Base-by-base conservation (phyloP, 2,113 vertebrate genomes). In the Odontophorus gujanensis region DNA sequence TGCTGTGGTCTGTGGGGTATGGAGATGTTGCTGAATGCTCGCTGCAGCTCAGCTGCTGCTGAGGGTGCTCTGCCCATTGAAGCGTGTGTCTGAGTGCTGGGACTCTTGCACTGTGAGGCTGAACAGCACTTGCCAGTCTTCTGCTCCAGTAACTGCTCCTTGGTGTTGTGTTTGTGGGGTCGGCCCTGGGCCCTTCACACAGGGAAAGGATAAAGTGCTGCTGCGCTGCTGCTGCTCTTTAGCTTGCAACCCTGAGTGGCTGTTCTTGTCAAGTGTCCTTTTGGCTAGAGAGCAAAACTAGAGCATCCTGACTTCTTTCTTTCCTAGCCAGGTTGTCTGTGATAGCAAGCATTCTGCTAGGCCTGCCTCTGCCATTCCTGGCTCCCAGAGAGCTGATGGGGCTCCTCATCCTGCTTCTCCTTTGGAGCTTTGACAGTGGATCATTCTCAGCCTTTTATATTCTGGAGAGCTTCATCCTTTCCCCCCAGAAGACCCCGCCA, bases 81-180 rank as follows among this genome's bases (percentile, higher is more conserved):
- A 17, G 55, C 9, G 4, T 26, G 26, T 87, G 34, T 40, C 13
- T 32, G 57, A 79, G 48, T 30, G 8, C 48, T 63, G 62, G 58
- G 85, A 28, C 59, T 87, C 69, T n/a, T 74, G 61, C 40, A 10
- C 34, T 7, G 40, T 43, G 53, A 79, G 75, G 85, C 30, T 0
- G 0, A 73, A 25, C 40, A 66, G 59, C 10, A 7, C 81, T 87
- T 92, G 36, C 48, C 13, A 38, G 55, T 69, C 53, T 81, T 85
- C 36, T 94, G 74, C 62, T 69, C 50, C 53, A 69, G 48, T 79
- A 69, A 16, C 45, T 72, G 63, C 36, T 86, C 73, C 89, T 45
- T 63, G 81, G 48, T 30, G n/a, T 59, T 6, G 2, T 3, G 34
- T 30, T 75, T 42, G 5, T 63, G 20, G 5, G 43, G 42, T 50